A percentile compares a stretch with the other conserved stretches of the same genome.
Evolutionary conservation across 2,113 vertebrate genomes (phyloP).

Genomic region (Pica pica): DNA sequence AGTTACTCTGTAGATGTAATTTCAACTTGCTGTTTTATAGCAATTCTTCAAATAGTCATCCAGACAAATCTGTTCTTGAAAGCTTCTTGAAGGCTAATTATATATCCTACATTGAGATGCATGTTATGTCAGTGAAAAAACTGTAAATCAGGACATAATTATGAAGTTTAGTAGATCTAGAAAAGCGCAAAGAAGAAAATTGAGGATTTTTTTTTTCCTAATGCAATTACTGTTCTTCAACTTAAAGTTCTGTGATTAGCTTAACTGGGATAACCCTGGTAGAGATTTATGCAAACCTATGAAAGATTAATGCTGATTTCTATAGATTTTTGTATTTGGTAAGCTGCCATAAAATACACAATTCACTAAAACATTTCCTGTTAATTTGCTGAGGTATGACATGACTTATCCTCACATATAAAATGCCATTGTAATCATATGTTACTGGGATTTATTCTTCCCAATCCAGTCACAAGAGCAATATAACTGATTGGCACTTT

Average conservation of each 20-base stretch:
- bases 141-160: not conserved
- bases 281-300: not conserved
- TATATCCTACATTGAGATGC: not conserved
- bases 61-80: not conserved
- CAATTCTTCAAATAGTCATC: not conserved
- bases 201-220: not conserved
- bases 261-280: not conserved
- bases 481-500: not conserved
- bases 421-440: not conserved
- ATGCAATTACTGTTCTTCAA: not conserved
- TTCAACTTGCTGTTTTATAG: not conserved
- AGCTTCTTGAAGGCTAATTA: slow-evolving; percentile 12
- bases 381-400: not conserved
- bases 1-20: not conserved
- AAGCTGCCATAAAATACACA: not conserved
- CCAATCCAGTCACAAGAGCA: not conserved
- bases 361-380: not conserved
- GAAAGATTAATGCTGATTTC: not conserved
- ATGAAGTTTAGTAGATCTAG: not conserved
- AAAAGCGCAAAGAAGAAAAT: not conserved
- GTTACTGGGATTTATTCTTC: not conserved
- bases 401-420: not conserved
- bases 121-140: not conserved
- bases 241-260: not conserved
- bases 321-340: not conserved